A percentile compares a stretch with the other conserved stretches of the same genome.
phyloP scores from a whole-genome alignment of 1,140 invertebrate genomes.

The Parasteatoda tepidariorum region DNA sequence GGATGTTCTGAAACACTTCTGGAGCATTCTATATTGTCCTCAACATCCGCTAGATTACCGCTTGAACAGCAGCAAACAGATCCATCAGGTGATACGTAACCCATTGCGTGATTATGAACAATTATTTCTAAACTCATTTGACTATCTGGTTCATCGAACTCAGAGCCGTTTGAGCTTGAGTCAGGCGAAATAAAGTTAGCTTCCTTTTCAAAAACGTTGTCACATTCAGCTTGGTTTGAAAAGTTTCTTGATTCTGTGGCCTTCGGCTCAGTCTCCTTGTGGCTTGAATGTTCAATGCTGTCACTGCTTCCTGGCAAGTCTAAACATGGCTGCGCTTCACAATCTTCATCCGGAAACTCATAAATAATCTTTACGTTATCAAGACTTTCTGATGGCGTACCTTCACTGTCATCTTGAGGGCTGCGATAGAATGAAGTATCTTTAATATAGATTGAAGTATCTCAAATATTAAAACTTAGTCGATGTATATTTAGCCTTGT shows the following conservation, averaged over 20 bases:
- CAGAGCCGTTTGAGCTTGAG: background rate
- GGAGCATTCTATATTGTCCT: no score
- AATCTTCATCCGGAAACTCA: constrained; percentile 12
- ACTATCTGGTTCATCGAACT: background rate
- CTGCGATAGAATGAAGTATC: no score
- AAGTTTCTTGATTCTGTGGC: background rate
- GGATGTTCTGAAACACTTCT: background rate
- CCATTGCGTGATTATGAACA: no score
- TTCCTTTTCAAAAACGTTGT: background rate
- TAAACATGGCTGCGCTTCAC: background rate
- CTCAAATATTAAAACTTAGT: no score
- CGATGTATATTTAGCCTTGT: no score
- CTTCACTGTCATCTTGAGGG: background rate
- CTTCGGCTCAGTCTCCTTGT: background rate
- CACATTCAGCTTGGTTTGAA: background rate
- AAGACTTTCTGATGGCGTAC: background rate
- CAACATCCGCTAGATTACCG: background rate
- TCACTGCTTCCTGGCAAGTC: background rate
- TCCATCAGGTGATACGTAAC: no score
- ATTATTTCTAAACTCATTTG: no score
- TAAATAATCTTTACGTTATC: background rate
- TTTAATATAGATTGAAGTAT: no score
- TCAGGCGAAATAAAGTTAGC: background rate
- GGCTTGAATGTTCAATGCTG: background rate
- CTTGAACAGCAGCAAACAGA: no score